These are phyloP conservation scores for Myotis brandtii DNA, from an alignment of 2,113 vertebrate species.

Conservation along the genomic window DNA sequence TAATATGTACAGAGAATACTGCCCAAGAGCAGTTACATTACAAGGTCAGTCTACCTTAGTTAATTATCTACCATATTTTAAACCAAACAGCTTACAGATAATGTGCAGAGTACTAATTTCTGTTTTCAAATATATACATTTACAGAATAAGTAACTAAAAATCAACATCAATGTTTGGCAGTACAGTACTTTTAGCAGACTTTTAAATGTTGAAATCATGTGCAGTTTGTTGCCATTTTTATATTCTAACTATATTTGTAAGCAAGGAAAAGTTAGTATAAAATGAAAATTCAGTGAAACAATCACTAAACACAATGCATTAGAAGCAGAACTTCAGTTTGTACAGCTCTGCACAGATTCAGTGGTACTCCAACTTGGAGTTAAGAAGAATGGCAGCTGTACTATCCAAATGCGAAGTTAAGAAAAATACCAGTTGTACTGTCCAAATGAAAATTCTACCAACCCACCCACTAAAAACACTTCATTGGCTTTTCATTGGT, in stretches of 20 bases:
- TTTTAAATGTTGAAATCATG: slow-evolving; percentile 89
- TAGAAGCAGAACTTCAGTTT: slow-evolving; percentile 87
- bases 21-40: slow-evolving; percentile 96
- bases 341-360: slow-evolving; percentile 87
- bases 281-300: slow-evolving; percentile 86
- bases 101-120: slow-evolving; percentile 93
- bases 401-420: neutral
- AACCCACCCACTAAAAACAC: neutral
- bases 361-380: slow-evolving; percentile 85
- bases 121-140: slow-evolving; percentile 93
- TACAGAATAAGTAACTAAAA: slow-evolving; percentile 95
- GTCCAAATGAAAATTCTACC: neutral
- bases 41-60: slow-evolving; percentile 97
- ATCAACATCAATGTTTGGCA: slow-evolving; percentile 93
- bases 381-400: neutral
- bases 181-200: slow-evolving; percentile 92
- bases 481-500: neutral
- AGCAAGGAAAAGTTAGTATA: slow-evolving; percentile 86
- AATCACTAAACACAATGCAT: slow-evolving; percentile 86
- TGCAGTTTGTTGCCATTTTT: slow-evolving; percentile 89
- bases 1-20: slow-evolving; percentile 98
- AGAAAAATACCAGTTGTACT: neutral
- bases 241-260: slow-evolving; percentile 87
- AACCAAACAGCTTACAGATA: slow-evolving; percentile 92
- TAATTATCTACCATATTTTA: slow-evolving; percentile 97